Evolutionary conservation across 2,797 vertebrate genomes (phyloP).

Genomic region (Masticophis lateralis): DNA sequence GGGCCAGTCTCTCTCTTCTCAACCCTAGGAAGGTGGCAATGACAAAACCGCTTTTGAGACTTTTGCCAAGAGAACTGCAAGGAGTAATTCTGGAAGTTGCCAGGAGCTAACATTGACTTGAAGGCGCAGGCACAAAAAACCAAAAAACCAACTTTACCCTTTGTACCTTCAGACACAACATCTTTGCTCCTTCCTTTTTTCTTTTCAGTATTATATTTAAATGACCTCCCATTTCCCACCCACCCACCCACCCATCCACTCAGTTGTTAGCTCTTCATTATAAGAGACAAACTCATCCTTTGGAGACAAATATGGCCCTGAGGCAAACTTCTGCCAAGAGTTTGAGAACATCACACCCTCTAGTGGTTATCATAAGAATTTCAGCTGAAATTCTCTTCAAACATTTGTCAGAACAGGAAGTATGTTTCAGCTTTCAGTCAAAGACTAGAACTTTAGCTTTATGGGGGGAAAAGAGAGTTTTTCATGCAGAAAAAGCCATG

Average conservation of each 20-base stretch:
- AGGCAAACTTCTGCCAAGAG: neutral
- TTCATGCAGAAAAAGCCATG: neutral
- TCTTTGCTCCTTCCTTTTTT: neutral
- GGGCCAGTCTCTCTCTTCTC: neutral
- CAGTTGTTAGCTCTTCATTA: neutral
- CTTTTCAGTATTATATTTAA: neutral
- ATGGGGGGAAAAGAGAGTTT: neutral
- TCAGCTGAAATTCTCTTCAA: neutral
- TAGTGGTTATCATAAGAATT: neutral
- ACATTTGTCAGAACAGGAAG: neutral
- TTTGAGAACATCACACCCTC: slow-evolving; percentile 23
- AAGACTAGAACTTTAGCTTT: neutral
- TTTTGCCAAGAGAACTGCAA: neutral
- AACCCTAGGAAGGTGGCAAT: neutral
- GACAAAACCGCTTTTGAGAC: neutral
- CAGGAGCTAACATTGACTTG: neutral
- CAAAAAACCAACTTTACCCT: neutral
- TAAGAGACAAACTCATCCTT: neutral
- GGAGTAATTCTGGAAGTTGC: neutral
- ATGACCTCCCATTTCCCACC: neutral
- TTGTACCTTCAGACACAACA: neutral
- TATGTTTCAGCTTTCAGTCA: neutral
- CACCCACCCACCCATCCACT: neutral
- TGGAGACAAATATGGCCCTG: neutral
- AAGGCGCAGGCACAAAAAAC: neutral